phyloP scores from a whole-genome alignment of 2,113 vertebrate genomes.

The Mesocricetus auratus region DNA sequence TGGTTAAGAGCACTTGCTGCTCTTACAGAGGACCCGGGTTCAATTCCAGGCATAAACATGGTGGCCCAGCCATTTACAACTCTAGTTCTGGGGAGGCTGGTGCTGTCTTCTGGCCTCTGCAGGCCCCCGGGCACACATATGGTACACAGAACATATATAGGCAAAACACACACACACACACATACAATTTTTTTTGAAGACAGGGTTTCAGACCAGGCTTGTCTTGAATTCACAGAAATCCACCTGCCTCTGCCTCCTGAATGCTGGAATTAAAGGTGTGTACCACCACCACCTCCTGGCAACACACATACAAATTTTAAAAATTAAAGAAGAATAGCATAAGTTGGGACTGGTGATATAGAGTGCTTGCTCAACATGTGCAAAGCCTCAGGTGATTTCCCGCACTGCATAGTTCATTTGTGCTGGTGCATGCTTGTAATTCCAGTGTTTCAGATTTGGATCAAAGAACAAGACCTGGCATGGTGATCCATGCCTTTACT shows the following conservation, averaged over 20 bases:
- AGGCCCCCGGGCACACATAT: background rate
- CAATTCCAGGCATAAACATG: background rate
- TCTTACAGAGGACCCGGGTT: background rate
- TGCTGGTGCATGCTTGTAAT: too few species aligned
- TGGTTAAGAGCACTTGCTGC: too few species aligned
- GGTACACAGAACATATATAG: background rate
- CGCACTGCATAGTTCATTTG: accelerated
- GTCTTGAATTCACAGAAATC: background rate
- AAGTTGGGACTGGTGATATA: background rate
- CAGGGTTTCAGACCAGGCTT: background rate
- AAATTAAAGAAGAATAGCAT: background rate
- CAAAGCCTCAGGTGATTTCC: too few species aligned
- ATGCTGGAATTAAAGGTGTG: background rate
- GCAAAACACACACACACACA: background rate
- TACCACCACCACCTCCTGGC: background rate
- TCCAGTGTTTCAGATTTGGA: background rate
- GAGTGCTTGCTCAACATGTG: too few species aligned
- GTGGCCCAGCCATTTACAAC: background rate
- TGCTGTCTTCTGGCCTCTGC: background rate
- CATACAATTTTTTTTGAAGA: background rate
- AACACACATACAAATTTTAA: background rate
- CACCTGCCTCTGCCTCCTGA: background rate
- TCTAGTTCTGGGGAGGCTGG: background rate
- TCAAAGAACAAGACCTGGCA: background rate
- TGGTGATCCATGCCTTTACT: too few species aligned